Base-by-base conservation (phyloP, 2,113 vertebrate species). In the Entomyzon cyanotis region DNA sequence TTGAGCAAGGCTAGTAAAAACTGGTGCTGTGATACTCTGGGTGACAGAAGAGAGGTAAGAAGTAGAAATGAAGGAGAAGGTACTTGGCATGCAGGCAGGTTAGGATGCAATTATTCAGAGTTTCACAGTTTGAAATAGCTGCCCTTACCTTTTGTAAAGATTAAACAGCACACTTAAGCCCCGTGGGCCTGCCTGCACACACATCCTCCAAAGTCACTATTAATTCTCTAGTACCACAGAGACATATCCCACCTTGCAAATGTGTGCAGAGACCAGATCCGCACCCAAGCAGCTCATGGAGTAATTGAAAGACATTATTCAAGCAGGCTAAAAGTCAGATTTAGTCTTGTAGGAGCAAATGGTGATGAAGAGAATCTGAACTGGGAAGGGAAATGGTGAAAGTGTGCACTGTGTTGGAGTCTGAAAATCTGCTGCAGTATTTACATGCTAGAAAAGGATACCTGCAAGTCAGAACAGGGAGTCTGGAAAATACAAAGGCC, bases 141-240 rank as follows among this genome's bases (percentile, higher is more conserved):
- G 82, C 79, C 84, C 85, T 93, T 85, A 83, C 39, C 84, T 92
- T 95, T 75, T 94, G 59, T 69, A 91, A 91, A 91, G 86, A 81
- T 93, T 95, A 93, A 95, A 91, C 75, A 92, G 87, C 92, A 92
- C 92, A 67, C 76, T 86, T 92, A 84, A 92, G 64, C 85, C 79
- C 85, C 41, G 7, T 94, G 76, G 92, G 71, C 68, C 85, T 95
- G 76, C 46, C 82, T 94, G 33, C 25, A 14, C 75, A 73, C 82
- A 93, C 84, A 94, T 64, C 89, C 74, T 90, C 58, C 87, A 82
- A 94, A 96, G 74, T 80, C 87, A 84, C 74, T 88, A 37, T 92
- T 95, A 93, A 89, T 96, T 96, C 87, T 81, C 37, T 73, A 55
- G 79, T 44, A 65, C 46, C 75, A 62, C 4, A 10, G 89, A 88